A percentile compares a stretch with the other conserved stretches of the same genome.
Conservation (phyloP, 2,113 vertebrate species). For the Psittacula cyanocephala region DNA sequence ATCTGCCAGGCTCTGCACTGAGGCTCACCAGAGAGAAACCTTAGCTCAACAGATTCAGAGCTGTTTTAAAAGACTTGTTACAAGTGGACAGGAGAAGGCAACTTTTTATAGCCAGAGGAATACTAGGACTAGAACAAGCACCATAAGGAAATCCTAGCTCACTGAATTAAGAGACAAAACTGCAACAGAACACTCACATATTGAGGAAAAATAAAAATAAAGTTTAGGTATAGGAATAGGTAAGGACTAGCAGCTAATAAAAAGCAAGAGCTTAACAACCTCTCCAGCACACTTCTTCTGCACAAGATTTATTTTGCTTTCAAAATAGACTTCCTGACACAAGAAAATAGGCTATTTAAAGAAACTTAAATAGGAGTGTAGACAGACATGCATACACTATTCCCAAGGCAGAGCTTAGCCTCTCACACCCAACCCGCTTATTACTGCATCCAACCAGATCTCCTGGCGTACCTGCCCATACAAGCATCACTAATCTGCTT, state of each 20-base stretch:
- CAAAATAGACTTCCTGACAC: not conserved
- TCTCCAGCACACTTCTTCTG: not conserved
- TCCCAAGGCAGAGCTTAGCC: not conserved
- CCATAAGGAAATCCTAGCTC: not conserved
- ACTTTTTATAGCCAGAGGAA: not conserved
- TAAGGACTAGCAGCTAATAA: not conserved
- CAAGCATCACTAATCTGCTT: not conserved
- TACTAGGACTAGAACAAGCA: not conserved
- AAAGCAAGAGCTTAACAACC: not conserved
- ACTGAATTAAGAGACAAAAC: not conserved
- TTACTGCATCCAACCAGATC: not conserved
- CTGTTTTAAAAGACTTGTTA: not conserved
- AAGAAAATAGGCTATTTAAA: not conserved
- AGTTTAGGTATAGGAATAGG: not conserved
- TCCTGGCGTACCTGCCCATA: not conserved
- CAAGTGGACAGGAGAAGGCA: not conserved
- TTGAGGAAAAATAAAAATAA: not conserved
- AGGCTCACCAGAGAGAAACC: not conserved
- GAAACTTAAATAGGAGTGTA: not conserved
- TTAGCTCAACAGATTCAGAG: not conserved
- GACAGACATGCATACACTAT: not conserved
- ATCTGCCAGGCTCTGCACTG: not conserved
- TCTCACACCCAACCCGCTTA: not conserved
- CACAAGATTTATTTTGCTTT: not conserved
- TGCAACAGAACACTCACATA: not conserved